phyloP scores from a whole-genome alignment of 2,888 invertebrate genomes.

The Tetheella fluctuosa region DNA sequence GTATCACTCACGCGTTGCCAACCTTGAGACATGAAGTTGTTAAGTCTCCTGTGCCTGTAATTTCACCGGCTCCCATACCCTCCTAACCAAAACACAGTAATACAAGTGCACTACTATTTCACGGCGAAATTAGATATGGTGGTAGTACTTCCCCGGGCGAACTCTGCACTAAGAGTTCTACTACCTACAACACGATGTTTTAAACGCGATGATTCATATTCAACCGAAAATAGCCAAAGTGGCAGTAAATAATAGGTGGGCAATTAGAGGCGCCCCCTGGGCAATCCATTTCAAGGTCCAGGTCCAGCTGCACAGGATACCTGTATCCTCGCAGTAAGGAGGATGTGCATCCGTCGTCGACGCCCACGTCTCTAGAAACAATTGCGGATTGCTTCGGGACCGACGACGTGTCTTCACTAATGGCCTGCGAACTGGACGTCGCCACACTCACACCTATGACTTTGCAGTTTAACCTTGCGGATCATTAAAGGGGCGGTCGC shows the following conservation, averaged over 20 bases:
- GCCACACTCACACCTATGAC: background rate
- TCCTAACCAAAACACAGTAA: no score
- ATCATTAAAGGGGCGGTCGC: background rate
- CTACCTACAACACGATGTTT: no score
- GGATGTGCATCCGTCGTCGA: slow-evolving; percentile 75
- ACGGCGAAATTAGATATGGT: no score
- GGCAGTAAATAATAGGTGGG: slow-evolving; percentile 5
- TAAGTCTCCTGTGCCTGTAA: no score
- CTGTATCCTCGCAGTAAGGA: slow-evolving; percentile 71
- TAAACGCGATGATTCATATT: background rate
- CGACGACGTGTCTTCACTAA: slow-evolving; percentile 25
- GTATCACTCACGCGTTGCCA: no score
- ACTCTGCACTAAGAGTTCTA: no score
- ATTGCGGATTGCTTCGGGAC: slow-evolving; percentile 20
- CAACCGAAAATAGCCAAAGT: background rate
- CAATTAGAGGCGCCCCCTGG: slow-evolving; percentile 20
- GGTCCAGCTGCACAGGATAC: slow-evolving; percentile 56
- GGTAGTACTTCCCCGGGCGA: no score
- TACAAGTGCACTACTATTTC: no score
- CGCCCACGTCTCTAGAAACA: slow-evolving; percentile 39
- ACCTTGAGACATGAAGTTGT: no score
- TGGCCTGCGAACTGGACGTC: slow-evolving; percentile 21
- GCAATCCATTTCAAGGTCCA: slow-evolving; percentile 33
- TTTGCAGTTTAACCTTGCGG: background rate
- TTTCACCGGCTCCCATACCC: no score